Base-by-base conservation (phyloP, 2,797 vertebrate genomes). In the Rhincodon typus region DNA sequence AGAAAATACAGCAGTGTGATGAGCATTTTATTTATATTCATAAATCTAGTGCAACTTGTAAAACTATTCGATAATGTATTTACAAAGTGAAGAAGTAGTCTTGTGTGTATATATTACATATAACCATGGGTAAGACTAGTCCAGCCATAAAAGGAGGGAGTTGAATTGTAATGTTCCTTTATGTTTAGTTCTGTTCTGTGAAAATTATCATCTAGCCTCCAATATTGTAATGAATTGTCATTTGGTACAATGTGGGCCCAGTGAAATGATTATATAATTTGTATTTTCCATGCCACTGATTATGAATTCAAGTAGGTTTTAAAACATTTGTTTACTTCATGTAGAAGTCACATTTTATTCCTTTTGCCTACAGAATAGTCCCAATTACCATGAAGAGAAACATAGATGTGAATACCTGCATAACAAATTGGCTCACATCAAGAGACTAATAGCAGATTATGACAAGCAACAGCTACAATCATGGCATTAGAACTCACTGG, bases 371-470 rank as follows among this genome's bases (percentile, higher is more conserved):
- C 96, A 99, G 98, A 98, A 98, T 94, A 98, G 97, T 96, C 98
- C 98, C 74, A 98, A 97, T 97, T 99, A 98, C 97, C 97, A 98
- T 21, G 97, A 98, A 96, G 98, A 98, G 97, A 99, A 99, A 96
- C 97, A 97, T 86, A 98, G 98, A 97, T 99, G 98, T 95, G 98
- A 98, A 96, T 99, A 99, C 96, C 98, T 99, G 97, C 98, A 99
- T 97, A 98, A 98, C 97, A 99, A 99, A 97, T 97, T 99, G 97
- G 98, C 98, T 96, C 98, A 98, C 97, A 99, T 99, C 97, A 99
- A 99, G 97, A 97, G 97, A 96, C 98, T 98, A 25, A 98, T 99
- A 97, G 97, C 97, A 96, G 98, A 99, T 97, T 99, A 98, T 96
- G 98, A 99, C 98, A 97, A 98, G 97, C 97, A 96, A 96, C 97